phyloP scores from a whole-genome alignment of 2,797 vertebrate genomes.

The Petrocephalus sullivani region DNA sequence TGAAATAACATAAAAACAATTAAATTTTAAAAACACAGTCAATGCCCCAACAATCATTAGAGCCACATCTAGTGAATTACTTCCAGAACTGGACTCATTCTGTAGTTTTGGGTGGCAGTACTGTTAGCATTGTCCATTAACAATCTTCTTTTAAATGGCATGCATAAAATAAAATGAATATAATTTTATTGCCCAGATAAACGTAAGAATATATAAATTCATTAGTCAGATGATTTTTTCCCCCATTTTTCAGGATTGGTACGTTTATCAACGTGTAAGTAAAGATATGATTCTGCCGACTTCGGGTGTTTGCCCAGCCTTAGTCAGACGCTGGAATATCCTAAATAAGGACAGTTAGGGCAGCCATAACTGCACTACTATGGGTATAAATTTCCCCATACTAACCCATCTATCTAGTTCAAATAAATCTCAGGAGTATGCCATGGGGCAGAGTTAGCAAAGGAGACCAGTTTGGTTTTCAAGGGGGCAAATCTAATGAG shows the following conservation, averaged over 20 bases:
- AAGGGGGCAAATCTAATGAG: no score
- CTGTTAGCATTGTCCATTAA: neutral
- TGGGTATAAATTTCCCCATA: neutral
- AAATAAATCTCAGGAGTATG: neutral
- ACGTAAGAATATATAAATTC: neutral
- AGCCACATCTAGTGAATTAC: neutral
- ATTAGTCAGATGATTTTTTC: neutral
- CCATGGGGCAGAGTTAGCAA: no score
- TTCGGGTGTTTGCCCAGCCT: neutral
- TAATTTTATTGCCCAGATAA: neutral
- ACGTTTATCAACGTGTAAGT: neutral
- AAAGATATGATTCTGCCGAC: neutral
- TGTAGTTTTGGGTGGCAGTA: neutral
- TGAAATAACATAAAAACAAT: neutral
- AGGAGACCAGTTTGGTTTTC: no score
- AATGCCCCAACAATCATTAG: neutral
- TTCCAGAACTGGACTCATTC: neutral
- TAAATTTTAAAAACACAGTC: neutral
- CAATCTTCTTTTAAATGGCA: neutral
- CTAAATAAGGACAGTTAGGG: neutral
- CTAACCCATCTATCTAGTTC: neutral
- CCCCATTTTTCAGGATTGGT: neutral
- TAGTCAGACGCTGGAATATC: neutral
- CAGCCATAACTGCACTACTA: neutral
- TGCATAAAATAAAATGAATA: neutral